Conservation (phyloP, 1,140 invertebrate genomes). For the Cecropterus lyciades region DNA sequence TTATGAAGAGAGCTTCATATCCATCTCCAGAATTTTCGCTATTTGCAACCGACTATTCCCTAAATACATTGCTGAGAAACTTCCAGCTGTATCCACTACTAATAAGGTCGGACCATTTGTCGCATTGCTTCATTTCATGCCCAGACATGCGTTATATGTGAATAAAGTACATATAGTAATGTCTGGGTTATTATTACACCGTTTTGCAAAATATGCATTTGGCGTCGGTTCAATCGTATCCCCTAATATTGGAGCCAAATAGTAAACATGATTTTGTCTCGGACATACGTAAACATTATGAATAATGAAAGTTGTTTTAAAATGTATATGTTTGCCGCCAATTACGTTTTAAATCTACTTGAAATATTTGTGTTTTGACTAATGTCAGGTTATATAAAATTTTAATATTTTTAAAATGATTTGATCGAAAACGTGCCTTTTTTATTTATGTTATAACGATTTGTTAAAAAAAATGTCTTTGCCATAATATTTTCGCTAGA, state of each 20-base stretch:
- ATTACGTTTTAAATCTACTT: slow-evolving; percentile 14
- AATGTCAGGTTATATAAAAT: too few species aligned
- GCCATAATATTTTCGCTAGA: too few species aligned
- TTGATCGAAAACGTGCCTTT: too few species aligned
- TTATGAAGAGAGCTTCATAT: not conserved
- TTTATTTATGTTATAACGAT: too few species aligned
- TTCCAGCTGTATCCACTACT: slow-evolving; percentile 19
- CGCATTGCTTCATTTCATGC: slow-evolving; percentile 22
- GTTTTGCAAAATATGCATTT: slow-evolving; percentile 77
- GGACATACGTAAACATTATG: slow-evolving; percentile 55
- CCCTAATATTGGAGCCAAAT: slow-evolving; percentile 54
- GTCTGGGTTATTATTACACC: slow-evolving; percentile 71
- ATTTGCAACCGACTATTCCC: not conserved
- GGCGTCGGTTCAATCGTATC: slow-evolving; percentile 67
- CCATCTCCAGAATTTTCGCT: slow-evolving; percentile 12
- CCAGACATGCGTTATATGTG: slow-evolving; percentile 40
- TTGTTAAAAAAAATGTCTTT: too few species aligned
- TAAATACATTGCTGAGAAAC: slow-evolving; percentile 19
- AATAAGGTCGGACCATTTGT: slow-evolving; percentile 23
- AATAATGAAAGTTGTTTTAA: slow-evolving; percentile 37
- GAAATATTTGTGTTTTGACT: slow-evolving; percentile 1
- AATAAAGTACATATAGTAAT: slow-evolving; percentile 44
- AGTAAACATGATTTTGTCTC: slow-evolving; percentile 57
- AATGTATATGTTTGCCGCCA: slow-evolving; percentile 32
- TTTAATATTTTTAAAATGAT: not conserved